These are phyloP conservation scores for Channa striata DNA, from an alignment of 2,797 vertebrate species.

Conservation along the genomic window DNA sequence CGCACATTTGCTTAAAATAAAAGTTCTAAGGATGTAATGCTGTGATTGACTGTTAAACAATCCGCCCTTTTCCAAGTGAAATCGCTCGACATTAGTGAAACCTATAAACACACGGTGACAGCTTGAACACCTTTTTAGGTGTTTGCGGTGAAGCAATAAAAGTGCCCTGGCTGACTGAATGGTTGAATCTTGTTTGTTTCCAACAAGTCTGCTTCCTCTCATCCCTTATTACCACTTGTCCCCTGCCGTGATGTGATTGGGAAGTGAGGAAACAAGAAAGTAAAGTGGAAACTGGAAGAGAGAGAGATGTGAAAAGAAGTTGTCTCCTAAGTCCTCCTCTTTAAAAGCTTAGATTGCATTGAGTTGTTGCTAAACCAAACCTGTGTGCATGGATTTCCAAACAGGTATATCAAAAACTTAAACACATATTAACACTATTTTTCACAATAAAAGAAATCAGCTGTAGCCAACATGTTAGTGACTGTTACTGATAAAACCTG, in stretches of 20 bases:
- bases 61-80: neutral
- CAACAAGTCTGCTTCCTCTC: conserved; percentile 30
- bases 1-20: neutral
- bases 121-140: conserved; percentile 30
- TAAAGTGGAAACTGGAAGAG: neutral
- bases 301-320: conserved; percentile 6
- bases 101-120: conserved; percentile 27
- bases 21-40: neutral
- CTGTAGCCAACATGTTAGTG: neutral
- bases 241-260: conserved; percentile 21
- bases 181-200: conserved; percentile 40
- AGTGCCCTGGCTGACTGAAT: conserved; percentile 24
- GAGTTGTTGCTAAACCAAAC: neutral
- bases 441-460: too few relatives aligned
- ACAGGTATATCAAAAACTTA: too few relatives aligned
- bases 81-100: conserved; percentile 21
- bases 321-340: conserved; percentile 6
- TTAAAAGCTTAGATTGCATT: neutral
- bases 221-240: conserved; percentile 34
- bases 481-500: neutral
- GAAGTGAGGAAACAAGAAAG: neutral
- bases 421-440: too few relatives aligned
- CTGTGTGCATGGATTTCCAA: neutral
- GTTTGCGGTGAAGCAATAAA: conserved; percentile 46
- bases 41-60: conserved; percentile 9